A percentile compares a stretch with the other conserved stretches of the same genome.
Conservation (phyloP, 2,888 invertebrate genomes). For the Xestoiulus laeticollis region DNA sequence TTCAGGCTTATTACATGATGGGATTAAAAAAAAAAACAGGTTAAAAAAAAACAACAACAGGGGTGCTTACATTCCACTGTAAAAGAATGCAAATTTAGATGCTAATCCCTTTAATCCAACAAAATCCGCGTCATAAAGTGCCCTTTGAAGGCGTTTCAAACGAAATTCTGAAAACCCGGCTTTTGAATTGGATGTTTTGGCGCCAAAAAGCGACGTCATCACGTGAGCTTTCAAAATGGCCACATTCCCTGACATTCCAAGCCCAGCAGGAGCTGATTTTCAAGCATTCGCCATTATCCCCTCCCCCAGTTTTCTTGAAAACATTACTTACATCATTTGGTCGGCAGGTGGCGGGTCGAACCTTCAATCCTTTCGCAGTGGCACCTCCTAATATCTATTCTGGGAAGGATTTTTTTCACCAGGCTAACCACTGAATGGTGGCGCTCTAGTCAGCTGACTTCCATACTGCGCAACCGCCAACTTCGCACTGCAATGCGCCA, state of each 20-base stretch:
- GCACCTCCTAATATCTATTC: conserved; percentile 55
- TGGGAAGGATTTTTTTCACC: conserved; percentile 47
- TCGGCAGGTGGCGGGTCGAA: conserved; percentile 49
- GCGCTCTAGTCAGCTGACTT: conserved; percentile 39
- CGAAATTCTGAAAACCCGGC: neutral
- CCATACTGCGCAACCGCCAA: conserved; percentile 32
- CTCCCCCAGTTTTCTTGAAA: neutral
- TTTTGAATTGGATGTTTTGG: neutral
- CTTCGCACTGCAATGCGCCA: conserved; percentile 44
- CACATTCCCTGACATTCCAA: conserved; percentile 25
- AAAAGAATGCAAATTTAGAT: neutral
- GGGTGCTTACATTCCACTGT: neutral
- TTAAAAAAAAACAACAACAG: neutral
- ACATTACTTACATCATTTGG: conserved; percentile 28
- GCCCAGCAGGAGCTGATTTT: neutral
- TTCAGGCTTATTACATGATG: neutral
- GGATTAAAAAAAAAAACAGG: neutral
- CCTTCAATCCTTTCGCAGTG: conserved; percentile 56
- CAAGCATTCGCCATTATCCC: neutral
- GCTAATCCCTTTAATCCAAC: neutral
- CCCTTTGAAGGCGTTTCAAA: neutral
- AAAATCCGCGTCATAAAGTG: neutral
- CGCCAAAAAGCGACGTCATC: neutral
- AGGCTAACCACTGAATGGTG: conserved; percentile 24
- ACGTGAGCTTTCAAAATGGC: neutral